These are phyloP conservation scores for Alouatta palliata DNA, from an alignment of 2,113 vertebrate species.

Conservation along the genomic window DNA sequence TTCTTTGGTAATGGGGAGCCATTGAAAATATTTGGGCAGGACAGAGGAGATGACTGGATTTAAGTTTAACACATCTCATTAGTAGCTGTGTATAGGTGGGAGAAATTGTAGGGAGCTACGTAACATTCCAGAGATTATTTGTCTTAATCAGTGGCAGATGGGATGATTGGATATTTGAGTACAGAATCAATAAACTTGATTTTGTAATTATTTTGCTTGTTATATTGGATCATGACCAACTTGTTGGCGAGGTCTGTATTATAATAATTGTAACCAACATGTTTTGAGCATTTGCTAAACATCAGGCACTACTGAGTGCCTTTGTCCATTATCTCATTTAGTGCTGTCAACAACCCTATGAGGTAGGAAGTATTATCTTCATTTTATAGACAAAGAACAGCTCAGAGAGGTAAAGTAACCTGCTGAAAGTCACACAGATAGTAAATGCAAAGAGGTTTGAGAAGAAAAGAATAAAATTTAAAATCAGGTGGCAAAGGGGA, in stretches of 20 bases:
- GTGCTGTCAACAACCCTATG: background rate
- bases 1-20: background rate
- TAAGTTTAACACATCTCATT: background rate
- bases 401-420: background rate
- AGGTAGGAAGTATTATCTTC: background rate
- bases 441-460: constrained; percentile 28
- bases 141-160: background rate
- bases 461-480: background rate
- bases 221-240: background rate
- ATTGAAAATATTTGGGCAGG: background rate
- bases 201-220: constrained; percentile 30
- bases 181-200: background rate
- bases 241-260: background rate
- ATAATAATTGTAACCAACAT: background rate
- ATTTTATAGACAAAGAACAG: constrained; percentile 13
- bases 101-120: background rate
- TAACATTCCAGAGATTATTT: background rate
- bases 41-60: background rate
- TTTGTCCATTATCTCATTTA: background rate
- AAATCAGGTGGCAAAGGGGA: background rate
- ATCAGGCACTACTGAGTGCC: background rate
- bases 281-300: constrained; percentile 28
- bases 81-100: background rate
- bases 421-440: background rate
- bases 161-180: constrained; percentile 6